A percentile compares a stretch with the other conserved stretches of the same genome.
phyloP scores from a whole-genome alignment of 1,140 invertebrate genomes.

The Ericerus pela region DNA sequence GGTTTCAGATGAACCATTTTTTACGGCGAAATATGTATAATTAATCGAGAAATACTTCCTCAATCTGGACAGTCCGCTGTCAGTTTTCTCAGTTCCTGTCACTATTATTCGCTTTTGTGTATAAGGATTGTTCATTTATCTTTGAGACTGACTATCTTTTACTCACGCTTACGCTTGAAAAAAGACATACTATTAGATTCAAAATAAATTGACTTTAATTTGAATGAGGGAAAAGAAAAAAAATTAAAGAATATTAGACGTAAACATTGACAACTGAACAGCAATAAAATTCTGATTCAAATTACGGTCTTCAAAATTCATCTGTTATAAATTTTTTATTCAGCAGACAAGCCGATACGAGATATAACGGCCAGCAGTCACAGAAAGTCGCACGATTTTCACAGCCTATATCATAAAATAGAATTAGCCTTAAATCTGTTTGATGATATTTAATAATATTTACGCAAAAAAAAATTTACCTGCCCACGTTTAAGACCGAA shows the following conservation, averaged over 20 bases:
- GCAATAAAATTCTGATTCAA: not conserved
- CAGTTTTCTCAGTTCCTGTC: not conserved
- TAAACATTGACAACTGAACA: not conserved
- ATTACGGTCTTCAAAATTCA: not conserved
- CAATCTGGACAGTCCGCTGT: not conserved
- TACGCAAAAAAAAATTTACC: slow-evolving; percentile 34
- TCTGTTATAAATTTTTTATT: not conserved
- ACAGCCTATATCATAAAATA: not conserved
- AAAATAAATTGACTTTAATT: not conserved
- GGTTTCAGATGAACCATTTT: not conserved
- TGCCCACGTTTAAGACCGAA: slow-evolving; percentile 94
- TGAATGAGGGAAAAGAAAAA: not conserved
- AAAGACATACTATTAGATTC: not conserved
- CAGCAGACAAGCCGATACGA: slow-evolving; percentile 2
- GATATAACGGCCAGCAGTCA: slow-evolving; percentile 6
- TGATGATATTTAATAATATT: not conserved
- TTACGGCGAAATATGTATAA: not conserved
- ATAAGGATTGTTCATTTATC: not conserved
- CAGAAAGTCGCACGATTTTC: slow-evolving; percentile 1
- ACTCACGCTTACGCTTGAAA: not conserved
- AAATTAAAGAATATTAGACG: not conserved
- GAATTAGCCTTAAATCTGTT: not conserved
- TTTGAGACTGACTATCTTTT: not conserved
- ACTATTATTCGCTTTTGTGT: not conserved
- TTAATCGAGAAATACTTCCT: not conserved